Base-by-base conservation (phyloP, 2,797 vertebrate genomes). In the Hyperoplus immaculatus region DNA sequence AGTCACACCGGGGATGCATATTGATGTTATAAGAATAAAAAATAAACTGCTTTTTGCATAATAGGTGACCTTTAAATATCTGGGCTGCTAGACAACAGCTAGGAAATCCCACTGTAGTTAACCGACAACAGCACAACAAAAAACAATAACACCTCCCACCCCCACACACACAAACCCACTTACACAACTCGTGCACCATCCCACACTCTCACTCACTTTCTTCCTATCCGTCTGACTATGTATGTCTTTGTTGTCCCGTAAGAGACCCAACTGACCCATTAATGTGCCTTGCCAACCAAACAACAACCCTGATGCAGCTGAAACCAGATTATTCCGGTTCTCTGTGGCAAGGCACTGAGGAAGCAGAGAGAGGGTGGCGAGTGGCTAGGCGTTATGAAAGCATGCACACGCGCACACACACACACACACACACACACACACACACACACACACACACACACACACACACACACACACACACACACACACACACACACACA, bases 321-420 rank as follows among this genome's bases (percentile, higher is more conserved):
- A 89, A 92, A 92, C 91, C 90, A 91, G 93, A 92, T 90, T 83
- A 86, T 92, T 93, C 93, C 87, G 86, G 93, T 93, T 93, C 78
- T 81, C 77, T 86, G 87, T 86, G 85, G 86, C 74, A 60, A 70
- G 78, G 75, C 82, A 62, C 72, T 51, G 68, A 84, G 81, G 69
- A 71, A 87, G 77, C 69, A 81, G 47, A 87, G 54, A 84, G 66
- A 83, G 75, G 60, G 83, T 75, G 62, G 72, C 15, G 57, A 65
- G 69, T 78, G 77, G 82, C 80, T 83, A 29, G 6, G 80, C 78
- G 78, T 88, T 68, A 91, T 88, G 77, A 73, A 67, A 69, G 72
- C 42, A 43, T 49, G 36, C 45, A 71, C 47, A 43, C 56, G 45
- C 64, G n/a, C n/a, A 8, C 46, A 69, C 59, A 49, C 68, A 76